Evolutionary conservation across 2,888 invertebrate species (phyloP).

Genomic region (Pteria penguin): DNA sequence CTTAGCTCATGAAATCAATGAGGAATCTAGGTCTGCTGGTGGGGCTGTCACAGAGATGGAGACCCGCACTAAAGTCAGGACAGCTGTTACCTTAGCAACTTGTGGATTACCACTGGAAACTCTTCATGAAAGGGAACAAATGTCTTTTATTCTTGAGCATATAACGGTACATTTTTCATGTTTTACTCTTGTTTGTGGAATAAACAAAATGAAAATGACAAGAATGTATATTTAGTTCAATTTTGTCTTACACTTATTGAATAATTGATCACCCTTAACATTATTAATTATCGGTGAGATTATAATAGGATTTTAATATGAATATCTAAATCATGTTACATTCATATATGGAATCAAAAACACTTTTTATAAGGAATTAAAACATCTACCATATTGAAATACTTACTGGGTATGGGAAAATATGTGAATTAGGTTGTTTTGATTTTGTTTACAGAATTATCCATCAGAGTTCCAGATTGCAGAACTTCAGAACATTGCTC

Average conservation of each 20-base stretch:
- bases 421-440: no score
- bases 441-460: slow-evolving; percentile 64
- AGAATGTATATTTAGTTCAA: neutral
- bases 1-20: slow-evolving; percentile 61
- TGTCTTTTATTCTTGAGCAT: slow-evolving; percentile 58
- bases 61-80: slow-evolving; percentile 57
- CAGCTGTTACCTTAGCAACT: slow-evolving; percentile 56
- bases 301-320: neutral
- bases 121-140: slow-evolving; percentile 57
- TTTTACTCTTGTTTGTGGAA: no score
- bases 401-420: no score
- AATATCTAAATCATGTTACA: no score
- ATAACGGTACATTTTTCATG: slow-evolving; percentile 57
- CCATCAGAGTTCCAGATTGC: slow-evolving; percentile 56
- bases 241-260: neutral
- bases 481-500: slow-evolving; percentile 49
- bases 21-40: slow-evolving; percentile 47
- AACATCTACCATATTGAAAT: no score
- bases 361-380: no score
- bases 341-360: no score
- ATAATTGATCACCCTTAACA: neutral
- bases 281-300: no score
- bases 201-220: neutral
- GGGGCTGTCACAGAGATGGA: slow-evolving; percentile 31
- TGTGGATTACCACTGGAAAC: slow-evolving; percentile 53